phyloP scores from a whole-genome alignment of 1,140 invertebrate species.

The Sitobion miscanthi region DNA sequence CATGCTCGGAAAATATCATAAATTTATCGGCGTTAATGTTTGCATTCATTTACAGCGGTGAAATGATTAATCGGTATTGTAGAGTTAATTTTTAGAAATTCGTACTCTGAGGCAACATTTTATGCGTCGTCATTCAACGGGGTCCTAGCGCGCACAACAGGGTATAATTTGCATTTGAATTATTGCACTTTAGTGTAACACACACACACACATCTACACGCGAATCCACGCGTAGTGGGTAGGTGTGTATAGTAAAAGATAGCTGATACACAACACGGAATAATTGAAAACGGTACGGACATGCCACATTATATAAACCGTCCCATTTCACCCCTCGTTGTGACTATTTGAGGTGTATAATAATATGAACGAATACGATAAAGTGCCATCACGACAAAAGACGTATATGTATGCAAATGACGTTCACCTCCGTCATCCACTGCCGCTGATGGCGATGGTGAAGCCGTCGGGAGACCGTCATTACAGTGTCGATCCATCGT shows the following conservation, averaged over 20 bases:
- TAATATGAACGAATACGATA: conserved; percentile 17
- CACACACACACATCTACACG: background rate
- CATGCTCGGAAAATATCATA: background rate
- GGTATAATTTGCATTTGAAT: conserved; percentile 22
- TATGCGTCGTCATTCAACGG: background rate
- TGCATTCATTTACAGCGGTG: background rate
- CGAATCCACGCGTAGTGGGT: background rate
- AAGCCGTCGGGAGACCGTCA: conserved; percentile 22
- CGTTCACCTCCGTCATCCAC: conserved; percentile 7
- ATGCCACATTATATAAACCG: conserved; percentile 17
- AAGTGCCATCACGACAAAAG: background rate
- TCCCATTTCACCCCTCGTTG: background rate
- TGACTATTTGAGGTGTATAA: conserved; percentile 1
- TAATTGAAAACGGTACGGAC: background rate
- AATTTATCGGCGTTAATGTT: background rate
- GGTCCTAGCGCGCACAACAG: background rate
- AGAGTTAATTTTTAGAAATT: conserved; percentile 18
- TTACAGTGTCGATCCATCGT: conserved; percentile 36
- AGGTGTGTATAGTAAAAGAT: background rate
- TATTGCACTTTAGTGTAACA: background rate
- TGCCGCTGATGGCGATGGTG: background rate
- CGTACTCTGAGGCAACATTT: conserved; percentile 3
- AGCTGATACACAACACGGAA: background rate
- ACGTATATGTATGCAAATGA: conserved; percentile 41
- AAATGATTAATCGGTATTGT: conserved; percentile 6